Evolutionary conservation across 2,113 vertebrate genomes (phyloP).

Genomic region (Epinephelus fuscoguttatus): DNA sequence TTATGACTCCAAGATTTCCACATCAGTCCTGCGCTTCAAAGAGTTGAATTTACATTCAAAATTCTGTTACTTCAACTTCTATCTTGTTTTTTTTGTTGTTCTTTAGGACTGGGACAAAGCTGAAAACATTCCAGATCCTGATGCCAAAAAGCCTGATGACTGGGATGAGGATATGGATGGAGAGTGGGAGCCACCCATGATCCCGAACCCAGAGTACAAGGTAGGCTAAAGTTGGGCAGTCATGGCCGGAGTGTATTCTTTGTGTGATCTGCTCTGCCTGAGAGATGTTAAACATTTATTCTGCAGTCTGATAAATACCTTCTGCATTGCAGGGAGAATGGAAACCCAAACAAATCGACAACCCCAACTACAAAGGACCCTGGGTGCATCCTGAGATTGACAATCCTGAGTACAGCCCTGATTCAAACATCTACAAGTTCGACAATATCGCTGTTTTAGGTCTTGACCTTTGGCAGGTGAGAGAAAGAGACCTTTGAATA

Average conservation of each 20-base stretch:
- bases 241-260: neutral
- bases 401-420: conserved; percentile 83
- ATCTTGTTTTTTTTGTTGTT: neutral
- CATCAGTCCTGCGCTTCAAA: neutral
- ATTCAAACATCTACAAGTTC: conserved; percentile 86
- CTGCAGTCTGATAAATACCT: neutral
- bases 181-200: conserved; percentile 87
- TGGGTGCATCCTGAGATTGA: conserved; percentile 90
- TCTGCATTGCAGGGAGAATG: conserved; percentile 84
- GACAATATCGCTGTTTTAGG: conserved; percentile 86
- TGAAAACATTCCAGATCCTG: conserved; percentile 87
- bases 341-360: conserved; percentile 88
- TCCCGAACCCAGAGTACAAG: conserved; percentile 89
- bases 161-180: conserved; percentile 88
- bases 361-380: conserved; percentile 86
- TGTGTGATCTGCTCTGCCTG: neutral
- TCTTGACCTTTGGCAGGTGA: conserved; percentile 93
- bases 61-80: neutral
- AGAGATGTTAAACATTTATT: neutral
- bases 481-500: neutral
- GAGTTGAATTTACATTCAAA: neutral
- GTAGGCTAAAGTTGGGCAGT: conserved; percentile 61
- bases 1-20: neutral
- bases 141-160: conserved; percentile 87
- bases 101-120: conserved; percentile 89